Conservation (phyloP, 2,113 vertebrate genomes). For the Sylvia atricapilla region DNA sequence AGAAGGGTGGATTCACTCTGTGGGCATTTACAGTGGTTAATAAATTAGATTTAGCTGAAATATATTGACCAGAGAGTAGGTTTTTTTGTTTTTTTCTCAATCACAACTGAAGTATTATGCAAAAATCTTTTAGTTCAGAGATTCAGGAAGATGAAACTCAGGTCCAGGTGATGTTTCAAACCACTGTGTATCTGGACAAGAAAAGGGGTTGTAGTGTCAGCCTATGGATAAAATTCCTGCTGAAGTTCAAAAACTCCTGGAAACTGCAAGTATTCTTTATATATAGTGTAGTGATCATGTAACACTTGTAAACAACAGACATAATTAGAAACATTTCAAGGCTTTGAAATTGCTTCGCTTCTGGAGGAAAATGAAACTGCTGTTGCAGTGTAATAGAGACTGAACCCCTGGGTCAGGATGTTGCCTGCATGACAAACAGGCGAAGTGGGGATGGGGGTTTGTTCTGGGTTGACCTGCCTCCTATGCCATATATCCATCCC, state of each 20-base stretch:
- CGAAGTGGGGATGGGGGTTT: fast-evolving
- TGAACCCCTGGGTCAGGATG: background rate
- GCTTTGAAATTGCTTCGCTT: slow-evolving; percentile 43
- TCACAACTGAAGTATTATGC: background rate
- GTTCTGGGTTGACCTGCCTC: too few relatives aligned
- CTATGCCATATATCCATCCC: too few relatives aligned
- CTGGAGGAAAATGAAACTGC: slow-evolving; percentile 31
- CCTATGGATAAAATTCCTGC: background rate
- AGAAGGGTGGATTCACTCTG: slow-evolving; percentile 36
- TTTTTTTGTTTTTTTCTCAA: background rate
- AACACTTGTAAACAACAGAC: slow-evolving; percentile 41
- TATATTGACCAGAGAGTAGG: background rate
- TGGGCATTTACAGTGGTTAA: slow-evolving; percentile 9
- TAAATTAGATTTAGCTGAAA: slow-evolving; percentile 29
- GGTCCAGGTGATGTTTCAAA: background rate
- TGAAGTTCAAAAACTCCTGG: slow-evolving; percentile 18
- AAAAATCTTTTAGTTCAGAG: background rate
- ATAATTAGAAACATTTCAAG: slow-evolving; percentile 39
- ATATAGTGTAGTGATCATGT: background rate
- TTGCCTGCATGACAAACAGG: background rate
- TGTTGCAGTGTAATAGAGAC: background rate
- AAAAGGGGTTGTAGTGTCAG: background rate
- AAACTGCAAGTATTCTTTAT: slow-evolving; percentile 16
- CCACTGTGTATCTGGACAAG: background rate
- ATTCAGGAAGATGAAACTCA: background rate